Conservation (phyloP, 2,888 invertebrate species). For the Nemapogon koenigi region DNA sequence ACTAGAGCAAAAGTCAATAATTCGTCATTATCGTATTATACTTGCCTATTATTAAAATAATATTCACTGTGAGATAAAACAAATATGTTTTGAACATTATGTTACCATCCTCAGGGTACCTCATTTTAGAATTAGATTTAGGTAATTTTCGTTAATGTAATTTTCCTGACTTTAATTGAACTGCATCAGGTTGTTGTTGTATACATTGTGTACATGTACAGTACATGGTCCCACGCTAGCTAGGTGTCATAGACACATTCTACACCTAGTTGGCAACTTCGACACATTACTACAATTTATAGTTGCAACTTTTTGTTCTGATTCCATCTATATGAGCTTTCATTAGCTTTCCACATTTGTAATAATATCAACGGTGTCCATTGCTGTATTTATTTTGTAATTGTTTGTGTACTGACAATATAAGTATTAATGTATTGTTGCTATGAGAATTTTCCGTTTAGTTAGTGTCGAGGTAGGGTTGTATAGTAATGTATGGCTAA, state of each 20-base stretch:
- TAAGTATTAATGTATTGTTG: constrained; percentile 3
- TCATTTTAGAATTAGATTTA: neutral
- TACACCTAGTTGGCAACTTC: neutral
- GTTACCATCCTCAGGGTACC: neutral
- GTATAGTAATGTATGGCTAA: constrained; percentile 11
- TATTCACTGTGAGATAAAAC: no score
- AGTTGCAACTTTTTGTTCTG: constrained; percentile 2
- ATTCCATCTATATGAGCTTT: neutral
- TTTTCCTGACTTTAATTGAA: no score
- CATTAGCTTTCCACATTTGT: neutral
- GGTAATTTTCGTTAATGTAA: neutral
- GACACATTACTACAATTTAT: constrained; percentile 5
- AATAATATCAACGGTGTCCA: constrained; percentile 2
- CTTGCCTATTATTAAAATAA: no score
- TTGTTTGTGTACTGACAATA: constrained; percentile 1
- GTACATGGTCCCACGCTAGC: no score
- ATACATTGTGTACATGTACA: no score
- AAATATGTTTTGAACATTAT: neutral
- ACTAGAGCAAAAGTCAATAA: no score
- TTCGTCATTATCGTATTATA: no score
- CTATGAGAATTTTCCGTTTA: neutral
- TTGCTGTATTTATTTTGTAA: constrained; percentile 2
- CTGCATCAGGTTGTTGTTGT: no score
- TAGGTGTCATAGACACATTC: no score
- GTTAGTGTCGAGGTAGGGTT: neutral